These are phyloP conservation scores for Darevskia nairensis DNA, from an alignment of 2,797 vertebrate species.

Conservation along the genomic window DNA sequence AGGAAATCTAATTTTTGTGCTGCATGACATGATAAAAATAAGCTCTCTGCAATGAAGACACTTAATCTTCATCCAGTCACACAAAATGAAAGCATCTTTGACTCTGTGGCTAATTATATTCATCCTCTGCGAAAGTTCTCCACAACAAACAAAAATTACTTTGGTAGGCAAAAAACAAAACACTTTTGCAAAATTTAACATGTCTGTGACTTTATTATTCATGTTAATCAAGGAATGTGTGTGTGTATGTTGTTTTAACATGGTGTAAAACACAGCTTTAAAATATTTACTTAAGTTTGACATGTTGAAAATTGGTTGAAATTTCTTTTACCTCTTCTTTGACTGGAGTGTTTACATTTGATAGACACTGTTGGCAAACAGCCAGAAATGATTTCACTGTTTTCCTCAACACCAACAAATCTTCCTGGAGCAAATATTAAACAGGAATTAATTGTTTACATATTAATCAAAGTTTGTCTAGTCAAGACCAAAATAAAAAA, in stretches of 20 bases:
- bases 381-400: constrained; percentile 98
- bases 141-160: background rate
- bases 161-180: background rate
- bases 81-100: background rate
- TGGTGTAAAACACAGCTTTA: background rate
- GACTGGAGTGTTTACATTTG: constrained; percentile 97
- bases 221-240: background rate
- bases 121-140: background rate
- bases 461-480: constrained; percentile 35
- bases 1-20: background rate
- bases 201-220: background rate
- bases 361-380: constrained; percentile 98
- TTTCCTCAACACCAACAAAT: constrained; percentile 93
- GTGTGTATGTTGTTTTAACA: background rate
- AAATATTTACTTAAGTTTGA: background rate
- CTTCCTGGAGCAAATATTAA: constrained; percentile 84
- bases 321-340: constrained; percentile 93
- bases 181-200: background rate
- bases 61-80: background rate
- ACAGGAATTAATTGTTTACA: constrained; percentile 21
- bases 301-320: background rate
- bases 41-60: background rate
- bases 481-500: background rate
- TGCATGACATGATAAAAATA: background rate
- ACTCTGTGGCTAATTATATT: background rate